A percentile compares a stretch with the other conserved stretches of the same genome.
phyloP scores from a whole-genome alignment of 2,113 vertebrate genomes.

The Salvelinus sp. region DNA sequence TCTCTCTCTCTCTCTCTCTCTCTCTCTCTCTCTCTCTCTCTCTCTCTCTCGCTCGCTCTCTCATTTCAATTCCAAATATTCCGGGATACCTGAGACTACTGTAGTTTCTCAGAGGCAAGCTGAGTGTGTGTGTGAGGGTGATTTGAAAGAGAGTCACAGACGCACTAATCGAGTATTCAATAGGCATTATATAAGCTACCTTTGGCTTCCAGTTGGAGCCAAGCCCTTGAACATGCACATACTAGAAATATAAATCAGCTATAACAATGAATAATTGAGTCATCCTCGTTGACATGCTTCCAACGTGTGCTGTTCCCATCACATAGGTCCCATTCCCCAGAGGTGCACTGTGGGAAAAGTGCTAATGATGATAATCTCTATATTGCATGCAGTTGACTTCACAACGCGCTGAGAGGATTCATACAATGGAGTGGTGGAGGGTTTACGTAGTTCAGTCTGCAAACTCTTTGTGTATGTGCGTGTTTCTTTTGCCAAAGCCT shows the following conservation, averaged over 20 bases:
- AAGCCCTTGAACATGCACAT: conserved; percentile 52
- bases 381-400: neutral
- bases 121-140: conserved; percentile 19
- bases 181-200: conserved; percentile 45
- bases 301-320: conserved; percentile 29
- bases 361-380: conserved; percentile 46
- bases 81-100: conserved; percentile 2
- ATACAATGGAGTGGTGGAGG: too few species aligned
- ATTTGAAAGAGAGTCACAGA: neutral
- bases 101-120: conserved; percentile 16
- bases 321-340: conserved; percentile 7
- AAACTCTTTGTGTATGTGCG: conserved; percentile 2
- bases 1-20: conserved; percentile 10
- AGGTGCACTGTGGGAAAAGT: conserved; percentile 30
- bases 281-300: conserved; percentile 42
- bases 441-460: too few species aligned
- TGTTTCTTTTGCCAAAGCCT: conserved; percentile 36
- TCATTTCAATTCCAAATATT: conserved; percentile 31
- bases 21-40: conserved; percentile 5
- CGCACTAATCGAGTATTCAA: conserved; percentile 10
- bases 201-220: conserved; percentile 23
- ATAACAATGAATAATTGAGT: conserved; percentile 59
- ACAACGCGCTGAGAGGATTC: neutral
- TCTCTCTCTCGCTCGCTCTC: neutral
- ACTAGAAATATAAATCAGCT: conserved; percentile 53